A percentile compares a stretch with the other conserved stretches of the same genome.
phyloP scores from a whole-genome alignment of 2,797 vertebrate genomes.

The Spinus pinus region DNA sequence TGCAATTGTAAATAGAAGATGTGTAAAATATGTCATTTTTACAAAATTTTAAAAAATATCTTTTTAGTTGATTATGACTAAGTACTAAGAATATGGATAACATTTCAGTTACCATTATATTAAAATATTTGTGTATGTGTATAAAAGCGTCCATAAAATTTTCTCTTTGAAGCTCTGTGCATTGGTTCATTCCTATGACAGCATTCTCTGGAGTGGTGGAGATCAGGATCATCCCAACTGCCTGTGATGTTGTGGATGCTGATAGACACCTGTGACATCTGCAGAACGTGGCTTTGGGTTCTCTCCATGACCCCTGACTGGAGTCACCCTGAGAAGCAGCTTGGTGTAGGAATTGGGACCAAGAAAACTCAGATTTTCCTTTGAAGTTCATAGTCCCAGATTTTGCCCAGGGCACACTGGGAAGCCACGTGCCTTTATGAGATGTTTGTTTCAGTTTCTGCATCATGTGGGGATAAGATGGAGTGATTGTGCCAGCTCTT shows the following conservation, averaged over 20 bases:
- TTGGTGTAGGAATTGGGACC: background rate
- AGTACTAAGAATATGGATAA: constrained; percentile 90
- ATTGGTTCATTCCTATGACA: constrained; percentile 29
- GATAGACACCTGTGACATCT: rapidly evolving
- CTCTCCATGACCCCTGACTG: background rate
- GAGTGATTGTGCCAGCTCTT: background rate
- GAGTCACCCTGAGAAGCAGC: background rate
- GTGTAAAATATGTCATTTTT: constrained; percentile 86
- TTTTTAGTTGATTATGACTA: constrained; percentile 82
- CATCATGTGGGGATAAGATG: background rate
- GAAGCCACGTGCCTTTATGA: background rate
- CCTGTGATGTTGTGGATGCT: rapidly evolving
- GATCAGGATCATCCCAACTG: background rate
- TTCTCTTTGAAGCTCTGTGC: constrained; percentile 54
- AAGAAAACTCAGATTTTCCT: background rate
- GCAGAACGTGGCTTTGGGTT: rapidly evolving
- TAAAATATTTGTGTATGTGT: constrained; percentile 84
- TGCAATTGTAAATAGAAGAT: constrained; percentile 99
- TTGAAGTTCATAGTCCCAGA: background rate
- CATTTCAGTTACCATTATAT: constrained; percentile 88
- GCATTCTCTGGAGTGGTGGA: background rate
- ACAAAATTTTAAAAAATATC: constrained; percentile 84
- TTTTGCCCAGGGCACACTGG: rapidly evolving
- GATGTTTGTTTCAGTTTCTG: background rate
- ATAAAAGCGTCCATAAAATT: constrained; percentile 66